Evolutionary conservation across 2,113 vertebrate genomes (phyloP).

Genomic region (Apistogramma diplotaenia): DNA sequence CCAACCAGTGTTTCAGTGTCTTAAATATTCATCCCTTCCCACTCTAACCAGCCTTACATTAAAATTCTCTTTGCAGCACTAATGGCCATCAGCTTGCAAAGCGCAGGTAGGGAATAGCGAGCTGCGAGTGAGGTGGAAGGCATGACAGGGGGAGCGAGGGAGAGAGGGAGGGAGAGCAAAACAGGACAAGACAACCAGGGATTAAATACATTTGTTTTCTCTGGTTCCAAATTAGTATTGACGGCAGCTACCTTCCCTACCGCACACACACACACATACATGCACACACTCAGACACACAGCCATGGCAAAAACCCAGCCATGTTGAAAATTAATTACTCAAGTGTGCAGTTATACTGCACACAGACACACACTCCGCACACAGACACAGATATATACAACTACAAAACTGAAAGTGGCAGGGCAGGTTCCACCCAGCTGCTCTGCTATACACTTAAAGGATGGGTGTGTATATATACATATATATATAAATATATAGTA

Average conservation of each 20-base stretch:
- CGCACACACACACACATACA: conserved; percentile 12
- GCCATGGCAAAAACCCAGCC: conserved; percentile 53
- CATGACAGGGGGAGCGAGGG: not conserved
- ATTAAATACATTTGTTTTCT: conserved; percentile 79
- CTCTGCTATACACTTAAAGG: conserved; percentile 19
- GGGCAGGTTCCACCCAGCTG: conserved; percentile 37
- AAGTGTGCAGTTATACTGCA: conserved; percentile 38
- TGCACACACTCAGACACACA: not conserved
- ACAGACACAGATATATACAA: conserved; percentile 2
- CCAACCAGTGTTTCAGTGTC: conserved; percentile 47
- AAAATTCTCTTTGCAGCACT: conserved; percentile 62
- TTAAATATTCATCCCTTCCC: conserved; percentile 65
- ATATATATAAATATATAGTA: not conserved
- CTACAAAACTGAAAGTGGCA: conserved; percentile 31
- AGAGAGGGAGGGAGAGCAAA: conserved; percentile 1
- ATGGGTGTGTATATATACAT: not conserved
- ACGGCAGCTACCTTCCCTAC: conserved; percentile 54
- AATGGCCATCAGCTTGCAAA: conserved; percentile 51
- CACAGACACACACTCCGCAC: not conserved
- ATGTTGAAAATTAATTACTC: conserved; percentile 75
- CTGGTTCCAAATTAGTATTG: conserved; percentile 73
- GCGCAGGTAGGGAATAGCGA: not conserved
- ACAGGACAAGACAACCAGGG: conserved; percentile 68
- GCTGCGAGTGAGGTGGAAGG: not conserved
- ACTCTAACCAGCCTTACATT: conserved; percentile 53